Conservation (phyloP, 2,113 vertebrate genomes). For the Melanerpes formicivorus region DNA sequence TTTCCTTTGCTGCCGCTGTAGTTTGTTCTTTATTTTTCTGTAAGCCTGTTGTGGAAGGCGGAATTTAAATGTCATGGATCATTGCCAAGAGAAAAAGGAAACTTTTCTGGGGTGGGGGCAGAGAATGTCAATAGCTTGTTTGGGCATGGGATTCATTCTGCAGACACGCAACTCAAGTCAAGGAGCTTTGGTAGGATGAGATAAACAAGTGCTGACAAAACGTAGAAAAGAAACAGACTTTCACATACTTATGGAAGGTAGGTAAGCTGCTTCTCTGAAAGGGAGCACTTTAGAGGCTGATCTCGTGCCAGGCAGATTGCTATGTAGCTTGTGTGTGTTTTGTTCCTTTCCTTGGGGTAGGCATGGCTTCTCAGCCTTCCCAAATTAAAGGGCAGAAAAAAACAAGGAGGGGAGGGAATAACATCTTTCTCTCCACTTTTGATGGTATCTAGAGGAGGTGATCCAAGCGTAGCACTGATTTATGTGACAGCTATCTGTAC, state of each 20-base stretch:
- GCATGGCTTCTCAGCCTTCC: not conserved
- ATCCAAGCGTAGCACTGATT: conserved; percentile 8
- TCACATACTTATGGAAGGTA: conserved; percentile 38
- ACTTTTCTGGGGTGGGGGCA: conserved; percentile 21
- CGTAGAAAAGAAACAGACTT: conserved; percentile 27
- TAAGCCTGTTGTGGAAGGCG: conserved; percentile 57
- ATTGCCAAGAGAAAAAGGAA: conserved; percentile 59
- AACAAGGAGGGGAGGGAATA: not conserved
- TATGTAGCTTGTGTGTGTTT: not conserved
- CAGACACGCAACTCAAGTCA: conserved; percentile 14
- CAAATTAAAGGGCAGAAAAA: not conserved
- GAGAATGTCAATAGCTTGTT: conserved; percentile 50
- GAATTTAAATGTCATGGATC: conserved; percentile 66
- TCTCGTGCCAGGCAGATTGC: conserved; percentile 17
- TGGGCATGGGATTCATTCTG: not conserved
- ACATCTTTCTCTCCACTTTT: not conserved
- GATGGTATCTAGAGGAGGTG: not conserved
- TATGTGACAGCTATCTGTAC: not conserved
- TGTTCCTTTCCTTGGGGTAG: not conserved
- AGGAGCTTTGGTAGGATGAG: conserved; percentile 49
- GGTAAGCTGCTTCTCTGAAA: conserved; percentile 57
- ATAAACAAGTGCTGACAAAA: conserved; percentile 60
- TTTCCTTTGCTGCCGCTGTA: conserved; percentile 27
- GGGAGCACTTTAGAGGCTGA: conserved; percentile 1
- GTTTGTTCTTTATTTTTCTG: conserved; percentile 56